Conservation (phyloP, 1,140 invertebrate species). For the Danaus melanippus region DNA sequence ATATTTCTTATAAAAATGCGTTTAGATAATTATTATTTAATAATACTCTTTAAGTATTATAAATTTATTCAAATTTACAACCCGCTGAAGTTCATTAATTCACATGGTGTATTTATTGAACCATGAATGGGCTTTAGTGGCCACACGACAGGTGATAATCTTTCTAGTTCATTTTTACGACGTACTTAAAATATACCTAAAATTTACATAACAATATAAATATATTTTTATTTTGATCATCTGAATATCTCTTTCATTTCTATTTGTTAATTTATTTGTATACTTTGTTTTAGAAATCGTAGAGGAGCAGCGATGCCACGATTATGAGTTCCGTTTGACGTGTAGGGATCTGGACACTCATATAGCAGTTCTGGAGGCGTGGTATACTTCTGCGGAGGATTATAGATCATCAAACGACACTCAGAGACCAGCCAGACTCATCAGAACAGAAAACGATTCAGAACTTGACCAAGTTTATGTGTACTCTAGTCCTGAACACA, state of each 20-base stretch:
- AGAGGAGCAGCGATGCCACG: conserved; percentile 68
- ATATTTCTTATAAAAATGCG: too few species aligned
- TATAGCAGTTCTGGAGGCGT: conserved; percentile 69
- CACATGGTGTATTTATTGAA: conserved; percentile 3
- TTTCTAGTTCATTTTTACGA: too few species aligned
- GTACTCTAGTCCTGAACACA: conserved; percentile 61
- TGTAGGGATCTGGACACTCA: conserved; percentile 68
- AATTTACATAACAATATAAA: too few species aligned
- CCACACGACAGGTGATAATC: too few species aligned
- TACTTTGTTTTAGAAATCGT: conserved; percentile 69
- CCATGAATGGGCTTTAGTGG: neutral
- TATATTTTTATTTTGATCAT: too few species aligned
- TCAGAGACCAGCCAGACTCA: conserved; percentile 26
- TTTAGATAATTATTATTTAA: too few species aligned
- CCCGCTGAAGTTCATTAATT: conserved; percentile 1
- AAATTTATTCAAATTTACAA: too few species aligned
- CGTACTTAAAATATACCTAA: too few species aligned
- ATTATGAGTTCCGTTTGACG: conserved; percentile 65
- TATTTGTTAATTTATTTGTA: conserved; percentile 7
- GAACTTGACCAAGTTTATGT: conserved; percentile 51
- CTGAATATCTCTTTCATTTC: neutral
- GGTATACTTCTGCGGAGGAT: conserved; percentile 60
- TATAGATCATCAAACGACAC: conserved; percentile 34
- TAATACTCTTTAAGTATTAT: too few species aligned
- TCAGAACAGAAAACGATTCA: conserved; percentile 53